Base-by-base conservation (phyloP, 2,113 vertebrate species). In the Halichoerus grypus region DNA sequence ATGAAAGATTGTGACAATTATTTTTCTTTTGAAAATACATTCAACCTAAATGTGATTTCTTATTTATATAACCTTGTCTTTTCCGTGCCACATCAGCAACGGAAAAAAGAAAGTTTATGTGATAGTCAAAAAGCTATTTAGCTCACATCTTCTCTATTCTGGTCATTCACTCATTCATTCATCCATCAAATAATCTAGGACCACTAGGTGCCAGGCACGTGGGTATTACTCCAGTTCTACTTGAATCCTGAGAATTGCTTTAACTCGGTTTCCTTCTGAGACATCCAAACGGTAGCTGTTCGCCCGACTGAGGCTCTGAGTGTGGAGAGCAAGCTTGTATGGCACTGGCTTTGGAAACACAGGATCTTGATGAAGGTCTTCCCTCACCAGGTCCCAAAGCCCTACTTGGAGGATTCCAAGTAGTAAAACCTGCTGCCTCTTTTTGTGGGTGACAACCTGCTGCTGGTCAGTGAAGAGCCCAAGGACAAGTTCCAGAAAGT, bases 401-500 rank as follows among this genome's bases (percentile, higher is more conserved):
- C 99, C 0, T 99, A 99, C 86, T 96, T 99, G 67, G 96, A 86
- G 0, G 96, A 98, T 90, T 99, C 99, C 63, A 95, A 98, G 31
- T 99, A 99, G 83, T 83, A 79, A 96, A 99, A 99, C 36, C 98
- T 99, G 96, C 96, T 99, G 96, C 96, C 99, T 99, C 24, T 99
- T 63, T 99, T 99, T 21, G 96, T 99, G 74, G 99, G 99, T 0
- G 99, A 98, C 0, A 99, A 99, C 0, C 80, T 99, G 42, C 91
- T 99, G 65, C 89, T 99, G 91, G 99, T 99, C 22, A 99, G 99
- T 95, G 98, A 98, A 7, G 99, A 99, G 59, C 65, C 98, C 0
- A 99, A 98, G 77, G 99, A 81, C 21, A 99, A 98, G 95, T 82
- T 69, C 31, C 28, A 91, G 59, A 18, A 3, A 22, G 26, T 71